Evolutionary conservation across 2,888 invertebrate genomes (phyloP), one percentile per base, ranked within the genome.

Genomic region (Philereme vetulata): DNA sequence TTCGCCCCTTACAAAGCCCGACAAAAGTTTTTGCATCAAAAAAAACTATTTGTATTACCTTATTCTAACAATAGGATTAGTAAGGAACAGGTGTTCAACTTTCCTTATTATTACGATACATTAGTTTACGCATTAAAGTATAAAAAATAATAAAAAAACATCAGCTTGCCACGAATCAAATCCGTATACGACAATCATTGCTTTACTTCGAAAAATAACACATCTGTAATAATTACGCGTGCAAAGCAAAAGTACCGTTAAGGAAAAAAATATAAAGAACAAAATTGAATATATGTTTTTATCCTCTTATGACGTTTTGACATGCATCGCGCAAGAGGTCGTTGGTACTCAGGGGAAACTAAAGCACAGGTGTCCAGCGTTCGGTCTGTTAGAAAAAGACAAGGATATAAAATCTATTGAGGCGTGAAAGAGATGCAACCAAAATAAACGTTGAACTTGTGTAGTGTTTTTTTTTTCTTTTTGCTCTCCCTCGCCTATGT

Each of bases 311-410:
- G 83, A 70, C 81, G 68, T 86, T 88, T 78, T 68, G 76, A 70
- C 71, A 71, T 76, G 75, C 67, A 73, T 68, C 67, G 62, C 54
- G 71, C 72, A 80, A 90, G 90, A 92, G 92, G 92, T 92, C 92
- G 92, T 90, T 92, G 92, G 90, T 90, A 92, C 92, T 90, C 87
- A 82, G 87, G 90, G 92, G 91, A 92, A 90, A 91, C 90, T 91
- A 88, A 92, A 91, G 92, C 92, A 92, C 92, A 92, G 92, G 92
- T 92, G 92, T 92, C 90, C 92, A 90, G 87, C 92, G 92, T 86
- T 92, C 88, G 86, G 86, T 76, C 80, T 70, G 85, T 62, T 69
- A 70, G 83, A 89, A 68, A 70, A 82, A 82, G 90, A 86, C 44
- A 52, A 76, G 57, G 52, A 72, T 81, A 84, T 11, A 62, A 68